phyloP scores from a whole-genome alignment of 2,888 invertebrate genomes.

The Xanthia icteritia region DNA sequence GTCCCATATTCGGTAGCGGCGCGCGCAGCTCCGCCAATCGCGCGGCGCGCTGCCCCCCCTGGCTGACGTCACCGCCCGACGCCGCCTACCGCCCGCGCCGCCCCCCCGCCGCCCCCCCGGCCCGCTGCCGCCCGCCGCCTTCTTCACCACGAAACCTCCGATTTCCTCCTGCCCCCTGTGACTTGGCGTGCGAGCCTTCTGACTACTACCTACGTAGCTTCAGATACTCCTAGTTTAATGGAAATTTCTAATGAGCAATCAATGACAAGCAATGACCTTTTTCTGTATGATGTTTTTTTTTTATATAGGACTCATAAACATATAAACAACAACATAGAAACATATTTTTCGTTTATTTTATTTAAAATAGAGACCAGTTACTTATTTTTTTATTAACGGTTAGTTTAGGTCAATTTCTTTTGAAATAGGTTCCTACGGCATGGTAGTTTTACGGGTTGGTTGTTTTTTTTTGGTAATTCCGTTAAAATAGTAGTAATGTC shows the following conservation, averaged over 20 bases:
- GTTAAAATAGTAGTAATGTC: background rate
- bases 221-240: constrained; percentile 28
- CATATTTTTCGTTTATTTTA: background rate
- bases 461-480: background rate
- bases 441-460: background rate
- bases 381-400: background rate
- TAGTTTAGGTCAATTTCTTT: background rate
- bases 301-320: background rate
- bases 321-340: too few species aligned
- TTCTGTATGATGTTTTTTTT: background rate
- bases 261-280: constrained; percentile 23
- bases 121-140: constrained; percentile 67
- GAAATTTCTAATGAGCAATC: constrained; percentile 19
- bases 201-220: constrained; percentile 46
- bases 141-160: constrained; percentile 76
- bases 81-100: constrained; percentile 88
- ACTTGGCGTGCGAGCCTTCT: constrained; percentile 61
- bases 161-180: constrained; percentile 65
- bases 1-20: constrained; percentile 96
- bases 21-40: constrained; percentile 89
- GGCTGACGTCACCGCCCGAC: constrained; percentile 87
- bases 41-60: constrained; percentile 82
- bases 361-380: background rate
- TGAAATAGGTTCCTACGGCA: background rate
- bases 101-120: constrained; percentile 80